phyloP scores from a whole-genome alignment of 2,888 invertebrate species.

The Psylliodes chrysocephalus region DNA sequence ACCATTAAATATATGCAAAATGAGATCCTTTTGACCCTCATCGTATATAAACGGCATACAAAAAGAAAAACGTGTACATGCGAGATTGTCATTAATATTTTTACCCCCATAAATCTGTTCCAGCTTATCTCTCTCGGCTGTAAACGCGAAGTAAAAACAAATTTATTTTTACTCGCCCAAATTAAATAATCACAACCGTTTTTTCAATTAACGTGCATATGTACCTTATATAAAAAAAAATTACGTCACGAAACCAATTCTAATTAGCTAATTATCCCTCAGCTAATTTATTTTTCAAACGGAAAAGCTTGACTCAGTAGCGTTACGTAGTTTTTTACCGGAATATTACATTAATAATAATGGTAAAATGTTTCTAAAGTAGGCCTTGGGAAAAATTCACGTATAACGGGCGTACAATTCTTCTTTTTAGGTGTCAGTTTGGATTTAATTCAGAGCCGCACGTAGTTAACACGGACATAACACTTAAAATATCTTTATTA shows the following conservation, averaged over 20 bases:
- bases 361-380: too few species aligned
- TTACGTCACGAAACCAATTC: constrained; percentile 12
- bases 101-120: background rate
- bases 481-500: too few species aligned
- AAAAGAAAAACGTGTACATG: too few species aligned
- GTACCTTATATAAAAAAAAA: constrained; percentile 3
- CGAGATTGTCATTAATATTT: background rate
- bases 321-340: background rate
- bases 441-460: too few species aligned
- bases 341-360: too few species aligned
- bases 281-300: constrained; percentile 9
- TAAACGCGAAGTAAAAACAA: background rate
- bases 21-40: too few species aligned
- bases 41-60: too few species aligned
- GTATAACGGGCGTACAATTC: too few species aligned
- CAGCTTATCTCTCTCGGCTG: background rate
- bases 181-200: constrained; percentile 4
- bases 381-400: too few species aligned
- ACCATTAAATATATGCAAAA: too few species aligned
- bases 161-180: constrained; percentile 7
- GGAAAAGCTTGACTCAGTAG: background rate
- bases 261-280: constrained; percentile 16
- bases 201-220: constrained; percentile 18
- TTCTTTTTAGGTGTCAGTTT: too few species aligned
- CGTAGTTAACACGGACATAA: too few species aligned